These are phyloP conservation scores for Sarcophaga variegata DNA, from an alignment of 2,888 invertebrate species.

Conservation along the genomic window DNA sequence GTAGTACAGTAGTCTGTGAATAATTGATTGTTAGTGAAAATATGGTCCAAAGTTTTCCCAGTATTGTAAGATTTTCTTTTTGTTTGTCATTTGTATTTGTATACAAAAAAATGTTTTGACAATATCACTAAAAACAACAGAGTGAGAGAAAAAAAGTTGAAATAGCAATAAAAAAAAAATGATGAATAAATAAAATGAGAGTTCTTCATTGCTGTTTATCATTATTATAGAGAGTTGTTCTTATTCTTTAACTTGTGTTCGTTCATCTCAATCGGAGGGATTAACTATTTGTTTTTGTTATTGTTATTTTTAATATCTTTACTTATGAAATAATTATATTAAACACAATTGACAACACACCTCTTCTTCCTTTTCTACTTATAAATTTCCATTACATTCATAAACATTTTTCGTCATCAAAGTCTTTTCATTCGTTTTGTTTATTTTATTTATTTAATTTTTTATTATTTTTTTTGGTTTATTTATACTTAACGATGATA, in stretches of 20 bases:
- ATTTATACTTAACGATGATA: constrained; percentile 75
- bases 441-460: constrained; percentile 55
- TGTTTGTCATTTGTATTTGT: constrained; percentile 23
- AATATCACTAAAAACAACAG: constrained; percentile 61
- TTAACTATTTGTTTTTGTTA: constrained; percentile 64
- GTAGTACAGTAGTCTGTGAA: constrained; percentile 19
- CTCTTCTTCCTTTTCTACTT: constrained; percentile 39
- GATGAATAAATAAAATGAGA: no score
- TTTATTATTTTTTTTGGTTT: constrained; percentile 68
- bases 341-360: constrained; percentile 70
- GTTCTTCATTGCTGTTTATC: constrained; percentile 31
- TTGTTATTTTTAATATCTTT: constrained; percentile 33
- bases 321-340: constrained; percentile 37
- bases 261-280: constrained; percentile 66
- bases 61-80: constrained; percentile 47
- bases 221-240: constrained; percentile 34
- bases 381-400: not conserved
- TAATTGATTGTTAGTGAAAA: constrained; percentile 53
- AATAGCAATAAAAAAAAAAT: not conserved
- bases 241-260: constrained; percentile 30
- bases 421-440: not conserved
- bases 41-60: constrained; percentile 68
- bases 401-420: not conserved
- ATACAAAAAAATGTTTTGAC: constrained; percentile 56
- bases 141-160: constrained; percentile 54